These are phyloP conservation scores for Cylloceria caligata DNA, from an alignment of 2,888 invertebrate genomes.

Conservation along the genomic window DNA sequence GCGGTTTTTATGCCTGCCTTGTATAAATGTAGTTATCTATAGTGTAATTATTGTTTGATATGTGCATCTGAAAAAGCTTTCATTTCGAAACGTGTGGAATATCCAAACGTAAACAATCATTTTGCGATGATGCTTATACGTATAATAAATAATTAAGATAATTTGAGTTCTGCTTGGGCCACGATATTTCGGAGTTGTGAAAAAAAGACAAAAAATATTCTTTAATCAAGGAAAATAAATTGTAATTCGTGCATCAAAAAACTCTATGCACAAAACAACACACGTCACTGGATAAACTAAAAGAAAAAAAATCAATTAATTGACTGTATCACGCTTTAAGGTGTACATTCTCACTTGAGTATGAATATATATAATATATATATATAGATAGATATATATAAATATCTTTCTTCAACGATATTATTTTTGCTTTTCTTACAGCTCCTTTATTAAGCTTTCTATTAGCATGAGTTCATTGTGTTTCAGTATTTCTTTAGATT, in stretches of 20 bases:
- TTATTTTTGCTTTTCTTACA: constrained; percentile 52
- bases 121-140: constrained; percentile 31
- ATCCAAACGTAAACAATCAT: constrained; percentile 29
- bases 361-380: constrained; percentile 26
- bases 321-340: constrained; percentile 31
- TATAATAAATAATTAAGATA: constrained; percentile 12
- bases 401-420: constrained; percentile 31
- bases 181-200: constrained; percentile 50
- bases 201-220: constrained; percentile 7
- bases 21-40: constrained; percentile 61
- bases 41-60: constrained; percentile 63
- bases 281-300: constrained; percentile 8
- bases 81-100: constrained; percentile 29
- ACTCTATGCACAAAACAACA: constrained; percentile 39
- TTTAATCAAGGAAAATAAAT: not conserved
- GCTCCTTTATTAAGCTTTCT: constrained; percentile 54
- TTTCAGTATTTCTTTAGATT: constrained; percentile 29
- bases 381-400: too few relatives aligned
- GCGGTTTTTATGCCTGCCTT: constrained; percentile 56
- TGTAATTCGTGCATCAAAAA: constrained; percentile 41
- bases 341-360: constrained; percentile 46
- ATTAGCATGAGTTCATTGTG: constrained; percentile 59
- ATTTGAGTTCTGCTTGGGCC: constrained; percentile 50
- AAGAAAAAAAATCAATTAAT: constrained; percentile 11
- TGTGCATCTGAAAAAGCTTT: constrained; percentile 54